These are phyloP conservation scores for Leptura quadrifasciata DNA, from an alignment of 2,888 invertebrate genomes.

Conservation along the genomic window DNA sequence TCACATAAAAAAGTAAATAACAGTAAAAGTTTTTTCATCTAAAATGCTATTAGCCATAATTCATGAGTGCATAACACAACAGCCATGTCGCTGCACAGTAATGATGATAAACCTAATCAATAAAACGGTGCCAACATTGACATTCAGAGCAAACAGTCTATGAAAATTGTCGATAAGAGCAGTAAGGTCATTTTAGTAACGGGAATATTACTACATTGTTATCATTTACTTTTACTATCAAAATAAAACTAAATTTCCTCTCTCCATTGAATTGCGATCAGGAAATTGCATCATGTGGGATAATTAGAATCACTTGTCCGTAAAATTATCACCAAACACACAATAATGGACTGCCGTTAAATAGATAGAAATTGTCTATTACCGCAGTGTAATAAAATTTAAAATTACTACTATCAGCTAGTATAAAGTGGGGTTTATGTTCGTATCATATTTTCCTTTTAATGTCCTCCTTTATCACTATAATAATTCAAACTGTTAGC, in stretches of 20 bases:
- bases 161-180: conserved; percentile 1
- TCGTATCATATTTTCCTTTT: too few species aligned
- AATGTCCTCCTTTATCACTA: too few species aligned
- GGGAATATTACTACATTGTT: background rate
- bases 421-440: too few species aligned
- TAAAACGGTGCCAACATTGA: background rate
- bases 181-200: background rate
- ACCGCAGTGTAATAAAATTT: too few species aligned
- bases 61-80: background rate
- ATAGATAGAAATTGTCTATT: too few species aligned
- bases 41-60: background rate
- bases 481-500: too few species aligned
- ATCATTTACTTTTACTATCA: background rate
- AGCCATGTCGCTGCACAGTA: background rate
- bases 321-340: background rate
- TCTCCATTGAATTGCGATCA: background rate
- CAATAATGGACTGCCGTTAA: background rate
- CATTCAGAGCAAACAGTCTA: too few species aligned
- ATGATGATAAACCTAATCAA: background rate
- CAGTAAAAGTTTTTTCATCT: conserved; percentile 2
- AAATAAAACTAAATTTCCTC: background rate
- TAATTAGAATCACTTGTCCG: background rate
- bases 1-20: background rate
- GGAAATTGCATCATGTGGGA: conserved; percentile 3
- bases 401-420: too few species aligned